Evolutionary conservation across 1,140 invertebrate genomes (phyloP).

Genomic region (Bombus cullumanus): DNA sequence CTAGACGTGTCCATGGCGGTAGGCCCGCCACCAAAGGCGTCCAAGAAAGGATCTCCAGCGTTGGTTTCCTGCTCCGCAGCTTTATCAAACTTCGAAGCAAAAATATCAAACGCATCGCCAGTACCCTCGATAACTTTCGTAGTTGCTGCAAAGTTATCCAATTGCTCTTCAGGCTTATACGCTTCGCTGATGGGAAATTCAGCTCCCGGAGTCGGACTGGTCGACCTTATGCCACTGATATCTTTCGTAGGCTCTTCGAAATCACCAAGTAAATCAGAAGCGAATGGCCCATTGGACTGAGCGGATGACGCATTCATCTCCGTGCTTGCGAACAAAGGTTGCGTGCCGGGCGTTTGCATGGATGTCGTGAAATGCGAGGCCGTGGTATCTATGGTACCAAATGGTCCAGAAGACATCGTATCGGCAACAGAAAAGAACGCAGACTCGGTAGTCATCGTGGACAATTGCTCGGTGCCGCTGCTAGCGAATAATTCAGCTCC

Average conservation of each 20-base stretch:
- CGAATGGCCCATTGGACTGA: conserved; percentile 47
- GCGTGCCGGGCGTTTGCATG: neutral
- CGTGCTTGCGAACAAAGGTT: conserved; percentile 27
- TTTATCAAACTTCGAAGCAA: conserved; percentile 93
- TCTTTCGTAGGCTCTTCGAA: conserved; percentile 61
- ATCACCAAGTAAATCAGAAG: conserved; percentile 74
- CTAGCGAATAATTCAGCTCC: conserved; percentile 53
- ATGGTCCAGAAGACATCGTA: neutral
- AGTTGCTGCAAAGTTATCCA: conserved; percentile 74
- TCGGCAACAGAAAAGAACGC: conserved; percentile 61
- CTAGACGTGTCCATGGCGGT: conserved; percentile 81
- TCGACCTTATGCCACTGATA: conserved; percentile 39
- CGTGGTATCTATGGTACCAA: conserved; percentile 1
- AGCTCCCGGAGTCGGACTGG: conserved; percentile 68
- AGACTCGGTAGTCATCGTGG: conserved; percentile 54
- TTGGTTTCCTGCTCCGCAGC: conserved; percentile 83
- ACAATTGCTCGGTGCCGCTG: conserved; percentile 63
- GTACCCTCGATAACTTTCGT: conserved; percentile 78
- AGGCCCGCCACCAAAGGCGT: conserved; percentile 81
- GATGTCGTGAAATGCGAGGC: conserved; percentile 37
- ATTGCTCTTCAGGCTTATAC: conserved; percentile 64
- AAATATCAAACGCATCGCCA: conserved; percentile 90
- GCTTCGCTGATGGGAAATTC: conserved; percentile 72
- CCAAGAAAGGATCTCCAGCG: conserved; percentile 82
- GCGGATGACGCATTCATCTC: neutral